Evolutionary conservation across 2,797 vertebrate species (phyloP), one percentile per base, ranked within the genome.

Genomic region (Scleropages formosus): DNA sequence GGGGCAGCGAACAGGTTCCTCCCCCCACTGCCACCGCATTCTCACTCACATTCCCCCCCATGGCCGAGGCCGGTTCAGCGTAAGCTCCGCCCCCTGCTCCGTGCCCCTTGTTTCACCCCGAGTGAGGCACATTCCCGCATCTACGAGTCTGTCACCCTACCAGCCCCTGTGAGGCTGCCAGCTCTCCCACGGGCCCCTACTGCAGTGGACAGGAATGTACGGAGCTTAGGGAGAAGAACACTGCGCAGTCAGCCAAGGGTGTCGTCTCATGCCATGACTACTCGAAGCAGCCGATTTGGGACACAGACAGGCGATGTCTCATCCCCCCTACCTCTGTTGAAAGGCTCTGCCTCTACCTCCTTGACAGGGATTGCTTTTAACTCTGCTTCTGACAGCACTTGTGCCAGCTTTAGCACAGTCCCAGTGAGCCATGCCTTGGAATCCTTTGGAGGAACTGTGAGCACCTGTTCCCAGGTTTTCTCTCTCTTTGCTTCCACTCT

Each of bases 71-170:
- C 95, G 15, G 90, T 92, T 20, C 86, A 92, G 77, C 94, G 94
- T 85, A 99, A 98, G 82, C 94, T 96, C 74, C 97, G 95, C 75
- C 96, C 97, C 0, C 86, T 99, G 80, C 90, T 99, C 73, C 91
- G 98, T 4, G 96, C 97, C 0, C 95, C 98, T 0, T 90, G 95
- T 18, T 99, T 99, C 81, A 99, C 95, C 0, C 97, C 98, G 0
- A 99, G 97, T 0, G 97, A 98, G 85, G 98, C 97, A 60, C 98
- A 99, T 87, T 98, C 96, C 56, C 93, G 98, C 53, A 99, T 99
- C 85, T 99, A 96, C 56, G 96, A 99, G 83, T 98, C 96, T 0
- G 96, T 99, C 4, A 98, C 95, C 16, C 84, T 99, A 83, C 95
- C 95, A 0, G 80, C 94, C 8, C 80, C 94, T 1, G 89, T 91